These are phyloP conservation scores for Enteromius mattozi DNA, from an alignment of 2,797 vertebrate genomes.

Conservation along the genomic window DNA sequence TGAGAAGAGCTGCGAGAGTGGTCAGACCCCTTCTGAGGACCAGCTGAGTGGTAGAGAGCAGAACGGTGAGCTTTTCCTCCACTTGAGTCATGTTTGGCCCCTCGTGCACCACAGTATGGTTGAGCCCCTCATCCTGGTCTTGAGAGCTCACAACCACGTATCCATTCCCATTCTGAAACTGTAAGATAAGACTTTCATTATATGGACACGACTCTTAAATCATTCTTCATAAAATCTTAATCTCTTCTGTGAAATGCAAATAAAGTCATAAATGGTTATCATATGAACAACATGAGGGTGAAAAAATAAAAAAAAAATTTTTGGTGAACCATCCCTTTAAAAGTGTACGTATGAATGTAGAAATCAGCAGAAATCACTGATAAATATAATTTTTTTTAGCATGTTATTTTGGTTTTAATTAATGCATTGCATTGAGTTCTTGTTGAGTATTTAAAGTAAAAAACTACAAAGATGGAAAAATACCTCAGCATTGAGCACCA, in stretches of 20 bases:
- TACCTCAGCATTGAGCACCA: slow-evolving; percentile 54
- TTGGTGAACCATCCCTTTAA: background rate
- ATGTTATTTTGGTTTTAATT: background rate
- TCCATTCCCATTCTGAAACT: slow-evolving; percentile 63
- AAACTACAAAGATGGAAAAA: background rate
- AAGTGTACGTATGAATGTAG: background rate
- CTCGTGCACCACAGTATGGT: background rate
- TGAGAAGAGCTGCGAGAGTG: slow-evolving; percentile 63
- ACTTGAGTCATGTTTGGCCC: slow-evolving; percentile 29
- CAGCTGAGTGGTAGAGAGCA: slow-evolving; percentile 71
- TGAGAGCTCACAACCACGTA: slow-evolving; percentile 59
- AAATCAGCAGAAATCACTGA: background rate
- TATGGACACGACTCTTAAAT: background rate
- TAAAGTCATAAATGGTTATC: background rate
- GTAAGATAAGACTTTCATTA: background rate
- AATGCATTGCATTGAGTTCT: background rate
- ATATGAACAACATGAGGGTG: background rate
- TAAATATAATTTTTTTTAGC: background rate
- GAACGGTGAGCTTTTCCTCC: background rate
- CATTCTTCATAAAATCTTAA: background rate
- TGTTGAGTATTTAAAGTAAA: background rate
- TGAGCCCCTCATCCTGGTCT: slow-evolving; percentile 36
- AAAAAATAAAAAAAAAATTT: too few species aligned
- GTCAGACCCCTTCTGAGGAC: slow-evolving; percentile 74
- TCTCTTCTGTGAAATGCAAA: background rate